These are phyloP conservation scores for Leucosticte australis DNA, from an alignment of 2,113 vertebrate species.

Conservation along the genomic window DNA sequence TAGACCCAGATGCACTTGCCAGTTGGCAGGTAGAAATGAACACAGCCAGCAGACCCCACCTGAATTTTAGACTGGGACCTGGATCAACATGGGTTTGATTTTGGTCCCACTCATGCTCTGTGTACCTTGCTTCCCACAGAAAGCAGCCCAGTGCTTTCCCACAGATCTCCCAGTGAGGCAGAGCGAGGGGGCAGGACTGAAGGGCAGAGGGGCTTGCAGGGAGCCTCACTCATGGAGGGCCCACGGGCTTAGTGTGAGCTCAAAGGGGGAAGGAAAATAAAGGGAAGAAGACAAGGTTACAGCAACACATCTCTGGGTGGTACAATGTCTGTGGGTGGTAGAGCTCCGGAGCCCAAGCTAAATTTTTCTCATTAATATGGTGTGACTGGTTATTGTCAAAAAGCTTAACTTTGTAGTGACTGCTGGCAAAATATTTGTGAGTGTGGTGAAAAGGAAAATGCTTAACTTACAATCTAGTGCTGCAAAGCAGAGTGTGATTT, in stretches of 20 bases:
- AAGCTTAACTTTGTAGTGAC: not conserved
- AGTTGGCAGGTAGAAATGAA: not conserved
- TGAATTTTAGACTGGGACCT: not conserved
- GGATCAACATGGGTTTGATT: not conserved
- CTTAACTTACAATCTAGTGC: not conserved
- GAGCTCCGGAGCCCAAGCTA: not conserved
- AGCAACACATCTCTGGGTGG: not conserved
- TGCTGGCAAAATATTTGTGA: conserved; percentile 22
- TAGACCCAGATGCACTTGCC: not conserved
- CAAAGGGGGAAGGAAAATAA: not conserved
- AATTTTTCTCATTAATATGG: not conserved
- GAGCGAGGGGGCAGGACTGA: not conserved
- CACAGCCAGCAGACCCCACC: not conserved
- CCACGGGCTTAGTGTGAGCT: rapidly evolving
- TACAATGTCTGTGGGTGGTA: conserved; percentile 15
- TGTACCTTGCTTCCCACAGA: not conserved
- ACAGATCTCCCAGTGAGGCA: not conserved
- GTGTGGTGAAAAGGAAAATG: not conserved
- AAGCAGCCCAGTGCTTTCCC: not conserved
- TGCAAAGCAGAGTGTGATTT: not conserved
- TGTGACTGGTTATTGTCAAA: conserved; percentile 23
- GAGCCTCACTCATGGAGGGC: not conserved
- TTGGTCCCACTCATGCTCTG: not conserved
- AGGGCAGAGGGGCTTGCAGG: not conserved
- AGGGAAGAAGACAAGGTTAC: not conserved